phyloP scores from a whole-genome alignment of 37 sponge, comb jelly and placozoan species.

The Beroe ovata region DNA sequence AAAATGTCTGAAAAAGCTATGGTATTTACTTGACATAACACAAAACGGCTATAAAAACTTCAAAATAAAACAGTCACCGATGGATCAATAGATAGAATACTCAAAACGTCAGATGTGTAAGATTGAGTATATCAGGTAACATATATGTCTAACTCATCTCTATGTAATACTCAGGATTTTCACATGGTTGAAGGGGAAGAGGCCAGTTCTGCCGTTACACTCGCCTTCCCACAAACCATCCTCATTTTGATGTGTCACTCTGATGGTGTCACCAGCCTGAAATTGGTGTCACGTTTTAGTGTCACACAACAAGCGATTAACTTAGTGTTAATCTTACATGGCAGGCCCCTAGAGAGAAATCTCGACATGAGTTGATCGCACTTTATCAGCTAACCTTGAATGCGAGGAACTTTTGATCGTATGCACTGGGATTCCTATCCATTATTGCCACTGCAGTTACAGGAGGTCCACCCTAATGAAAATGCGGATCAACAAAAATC shows the following conservation, averaged over 20 bases:
- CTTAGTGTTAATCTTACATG: too few relatives aligned
- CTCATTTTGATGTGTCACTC: slow-evolving; percentile 85
- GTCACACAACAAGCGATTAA: too few relatives aligned
- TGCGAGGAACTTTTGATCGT: slow-evolving; percentile 88
- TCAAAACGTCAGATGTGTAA: too few relatives aligned
- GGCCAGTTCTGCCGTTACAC: slow-evolving; percentile 81
- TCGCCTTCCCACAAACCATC: slow-evolving; percentile 98
- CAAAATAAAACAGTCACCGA: too few relatives aligned
- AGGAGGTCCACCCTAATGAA: slow-evolving; percentile 15
- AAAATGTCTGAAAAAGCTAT: neutral
- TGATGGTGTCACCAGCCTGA: slow-evolving; percentile 87
- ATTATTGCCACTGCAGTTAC: slow-evolving; percentile 78
- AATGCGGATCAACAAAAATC: neutral
- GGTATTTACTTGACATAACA: neutral
- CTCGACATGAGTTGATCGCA: too few relatives aligned
- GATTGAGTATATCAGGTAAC: too few relatives aligned
- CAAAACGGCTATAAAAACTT: neutral
- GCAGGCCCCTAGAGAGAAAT: too few relatives aligned
- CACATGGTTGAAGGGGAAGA: slow-evolving; percentile 95
- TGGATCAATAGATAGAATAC: too few relatives aligned
- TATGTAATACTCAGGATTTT: too few relatives aligned
- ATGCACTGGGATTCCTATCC: slow-evolving; percentile 86
- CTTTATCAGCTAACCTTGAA: slow-evolving; percentile 97
- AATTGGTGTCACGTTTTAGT: neutral
- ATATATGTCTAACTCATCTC: too few relatives aligned